Evolutionary conservation across 2,113 vertebrate genomes (phyloP), one percentile per base, ranked within the genome.

Genomic region (Trematomus loennbergii): DNA sequence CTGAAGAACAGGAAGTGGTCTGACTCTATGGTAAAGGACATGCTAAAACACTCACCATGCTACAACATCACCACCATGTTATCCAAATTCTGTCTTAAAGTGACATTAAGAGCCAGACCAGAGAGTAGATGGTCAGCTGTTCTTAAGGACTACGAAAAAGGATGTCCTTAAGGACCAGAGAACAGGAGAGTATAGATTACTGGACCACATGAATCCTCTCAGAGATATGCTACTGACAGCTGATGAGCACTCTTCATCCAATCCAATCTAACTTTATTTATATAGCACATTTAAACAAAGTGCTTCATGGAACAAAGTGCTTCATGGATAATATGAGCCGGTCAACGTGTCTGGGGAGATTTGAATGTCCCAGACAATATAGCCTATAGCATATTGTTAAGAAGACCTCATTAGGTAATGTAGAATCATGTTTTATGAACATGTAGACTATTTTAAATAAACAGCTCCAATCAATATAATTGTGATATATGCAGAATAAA

Each of bases 91-190:
- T 29, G 43, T n/a, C 50, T 33, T 5, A 45, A 50, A 59, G 45
- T 33, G 5, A 61, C 33, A 15, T 20, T 0, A 53, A 40, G 61
- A 18, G 33, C 16, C 46, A 33, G 2, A 29, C 3, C 18, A 20
- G 22, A 53, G 9, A 75, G 36, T n/a, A 29, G 22, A 49, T 20
- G 25, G 5, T 73, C 48, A 61, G 54, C 66, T 66, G 59, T 17
- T 40, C 57, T 29, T 25, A 49, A 67, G 40, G 48, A 33, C 43
- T 49, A 36, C 1, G 22, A 22, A 22, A 22, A 22, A 22, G 22
- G 22, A 22, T 22, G 22, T 22, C 22, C 22, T 22, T 22, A 22
- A 22, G 22, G 22, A 22, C 2, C 61, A 57, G 29, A 62, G 65
- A 17, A 57, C 1, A n/a, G 12, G 20, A 17, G 22, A 33, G 52